Evolutionary conservation across 2,888 invertebrate genomes (phyloP).

Genomic region (Sinhomidia bicolor): DNA sequence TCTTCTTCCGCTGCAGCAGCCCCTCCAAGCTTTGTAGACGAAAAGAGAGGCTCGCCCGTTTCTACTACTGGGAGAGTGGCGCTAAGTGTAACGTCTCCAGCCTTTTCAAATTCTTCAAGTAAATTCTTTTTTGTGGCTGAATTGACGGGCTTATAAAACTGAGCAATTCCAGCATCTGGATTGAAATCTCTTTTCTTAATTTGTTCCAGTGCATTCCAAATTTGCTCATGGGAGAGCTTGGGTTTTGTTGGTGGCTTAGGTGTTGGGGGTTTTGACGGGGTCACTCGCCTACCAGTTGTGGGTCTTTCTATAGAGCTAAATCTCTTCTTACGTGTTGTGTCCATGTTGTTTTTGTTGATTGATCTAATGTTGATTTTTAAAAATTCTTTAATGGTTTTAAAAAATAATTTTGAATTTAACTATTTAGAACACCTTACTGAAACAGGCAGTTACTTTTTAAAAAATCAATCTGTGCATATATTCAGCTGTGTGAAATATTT

Average conservation of each 20-base stretch:
- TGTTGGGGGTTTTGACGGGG: not conserved
- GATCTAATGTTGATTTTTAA: no score
- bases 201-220: not conserved
- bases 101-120: not conserved
- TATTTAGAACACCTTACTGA: no score
- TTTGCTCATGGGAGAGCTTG: not conserved
- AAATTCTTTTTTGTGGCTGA: not conserved
- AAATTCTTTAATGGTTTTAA: no score
- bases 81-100: no score
- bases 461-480: no score
- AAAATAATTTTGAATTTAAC: no score
- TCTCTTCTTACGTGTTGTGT: no score
- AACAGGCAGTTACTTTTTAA: no score
- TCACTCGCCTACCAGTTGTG: not conserved
- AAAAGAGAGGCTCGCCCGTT: not conserved
- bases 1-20: not conserved
- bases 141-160: not conserved
- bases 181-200: constrained; percentile 6
- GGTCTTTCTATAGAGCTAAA: not conserved
- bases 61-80: no score
- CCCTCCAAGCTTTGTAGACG: not conserved
- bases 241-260: not conserved
- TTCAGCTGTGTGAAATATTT: no score
- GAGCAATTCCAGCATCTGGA: not conserved
- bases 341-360: no score